Conservation (phyloP, 2,888 invertebrate species). For the Bursaphelenchus okinawaensis region DNA sequence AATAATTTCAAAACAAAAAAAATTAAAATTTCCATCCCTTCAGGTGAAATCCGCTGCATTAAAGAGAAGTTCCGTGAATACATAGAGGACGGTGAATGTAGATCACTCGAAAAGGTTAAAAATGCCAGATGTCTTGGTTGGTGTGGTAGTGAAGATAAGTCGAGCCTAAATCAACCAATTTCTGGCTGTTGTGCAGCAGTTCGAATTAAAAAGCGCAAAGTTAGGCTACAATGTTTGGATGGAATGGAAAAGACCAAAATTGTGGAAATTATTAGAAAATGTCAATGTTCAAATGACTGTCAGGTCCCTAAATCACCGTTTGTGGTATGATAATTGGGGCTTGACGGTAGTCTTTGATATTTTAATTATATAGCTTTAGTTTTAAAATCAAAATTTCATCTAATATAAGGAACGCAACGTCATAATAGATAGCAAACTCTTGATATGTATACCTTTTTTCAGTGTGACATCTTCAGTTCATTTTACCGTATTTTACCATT, state of each 20-base stretch:
- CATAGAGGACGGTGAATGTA: conserved; percentile 38
- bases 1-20: neutral
- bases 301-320: neutral
- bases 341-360: too few relatives aligned
- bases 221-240: conserved; percentile 46
- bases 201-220: conserved; percentile 38
- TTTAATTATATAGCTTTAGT: too few relatives aligned
- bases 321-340: neutral
- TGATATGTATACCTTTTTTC: too few relatives aligned
- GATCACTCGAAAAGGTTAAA: conserved; percentile 47
- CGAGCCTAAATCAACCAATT: conserved; percentile 2
- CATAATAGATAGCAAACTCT: too few relatives aligned
- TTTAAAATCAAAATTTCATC: too few relatives aligned
- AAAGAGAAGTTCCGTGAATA: conserved; percentile 44
- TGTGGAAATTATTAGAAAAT: conserved; percentile 45
- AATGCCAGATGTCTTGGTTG: conserved; percentile 44
- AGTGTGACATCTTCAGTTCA: too few relatives aligned
- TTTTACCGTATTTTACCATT: too few relatives aligned
- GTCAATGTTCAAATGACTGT: conserved; percentile 34
- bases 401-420: too few relatives aligned
- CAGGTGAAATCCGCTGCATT: conserved; percentile 42
- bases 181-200: conserved; percentile 41
- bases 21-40: conserved; percentile 2
- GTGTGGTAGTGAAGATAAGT: conserved; percentile 32
- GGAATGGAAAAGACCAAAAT: conserved; percentile 33